A percentile compares a stretch with the other conserved stretches of the same genome.
Conservation (phyloP, 2,888 invertebrate species). For the Chorisops tibialis region DNA sequence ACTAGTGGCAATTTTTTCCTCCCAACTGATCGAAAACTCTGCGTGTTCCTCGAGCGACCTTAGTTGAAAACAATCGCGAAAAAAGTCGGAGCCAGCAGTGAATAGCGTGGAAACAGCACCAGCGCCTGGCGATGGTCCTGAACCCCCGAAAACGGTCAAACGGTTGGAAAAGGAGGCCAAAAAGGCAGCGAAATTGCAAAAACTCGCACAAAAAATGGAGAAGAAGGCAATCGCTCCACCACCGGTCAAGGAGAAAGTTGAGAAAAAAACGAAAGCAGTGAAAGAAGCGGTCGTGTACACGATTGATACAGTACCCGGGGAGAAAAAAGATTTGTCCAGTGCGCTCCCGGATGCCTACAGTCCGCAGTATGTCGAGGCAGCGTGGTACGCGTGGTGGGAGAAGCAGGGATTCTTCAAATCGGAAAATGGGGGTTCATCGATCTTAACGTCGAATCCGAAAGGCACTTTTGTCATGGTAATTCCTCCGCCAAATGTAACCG, state of each 20-base stretch:
- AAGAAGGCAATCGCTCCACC: constrained; percentile 63
- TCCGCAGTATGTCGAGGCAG: constrained; percentile 94
- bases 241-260: constrained; percentile 68
- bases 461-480: constrained; percentile 92
- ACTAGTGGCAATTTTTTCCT: no score
- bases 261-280: constrained; percentile 74
- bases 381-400: constrained; percentile 99
- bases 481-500: constrained; percentile 98
- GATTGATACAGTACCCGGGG: constrained; percentile 70
- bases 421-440: constrained; percentile 81
- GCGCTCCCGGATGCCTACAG: constrained; percentile 93
- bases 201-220: constrained; percentile 88
- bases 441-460: constrained; percentile 69
- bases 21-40: no score
- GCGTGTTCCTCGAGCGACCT: no score
- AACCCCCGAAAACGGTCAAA: constrained; percentile 77
- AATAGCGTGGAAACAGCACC: constrained; percentile 9
- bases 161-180: constrained; percentile 94
- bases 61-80: neutral
- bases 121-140: constrained; percentile 52
- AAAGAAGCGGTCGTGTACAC: constrained; percentile 76
- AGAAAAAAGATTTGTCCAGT: constrained; percentile 78
- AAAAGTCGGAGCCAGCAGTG: constrained; percentile 11
- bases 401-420: constrained; percentile 96
- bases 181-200: constrained; percentile 92